A percentile compares a stretch with the other conserved stretches of the same genome.
Evolutionary conservation across 2,888 invertebrate genomes (phyloP).

Genomic region (Plusia festucae): DNA sequence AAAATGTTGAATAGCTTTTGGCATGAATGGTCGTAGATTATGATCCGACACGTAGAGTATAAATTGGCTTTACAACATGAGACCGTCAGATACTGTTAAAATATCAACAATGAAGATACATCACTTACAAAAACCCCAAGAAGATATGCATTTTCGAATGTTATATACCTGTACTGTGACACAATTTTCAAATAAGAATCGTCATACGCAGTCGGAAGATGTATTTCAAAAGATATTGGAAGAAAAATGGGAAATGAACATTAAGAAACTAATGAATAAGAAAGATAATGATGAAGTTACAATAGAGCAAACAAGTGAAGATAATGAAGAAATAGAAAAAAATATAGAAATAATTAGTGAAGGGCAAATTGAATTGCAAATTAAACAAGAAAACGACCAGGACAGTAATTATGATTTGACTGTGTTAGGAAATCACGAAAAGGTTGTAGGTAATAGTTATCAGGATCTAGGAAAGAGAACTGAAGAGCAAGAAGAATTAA

Average conservation of each 20-base stretch:
- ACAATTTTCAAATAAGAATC: conserved; percentile 1
- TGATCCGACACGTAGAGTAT: conserved; percentile 6
- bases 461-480: background rate
- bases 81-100: background rate
- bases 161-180: background rate
- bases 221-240: background rate
- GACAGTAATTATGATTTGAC: background rate
- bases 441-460: background rate
- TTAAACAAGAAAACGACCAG: background rate
- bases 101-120: background rate
- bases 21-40: conserved; percentile 12
- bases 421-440: background rate
- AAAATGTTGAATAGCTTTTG: conserved; percentile 3
- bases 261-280: background rate
- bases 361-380: background rate
- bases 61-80: conserved; percentile 6
- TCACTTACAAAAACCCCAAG: background rate
- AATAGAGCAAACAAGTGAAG: background rate
- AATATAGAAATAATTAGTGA: background rate
- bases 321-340: background rate
- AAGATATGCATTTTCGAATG: background rate
- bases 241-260: background rate
- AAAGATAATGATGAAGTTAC: conserved; percentile 2
- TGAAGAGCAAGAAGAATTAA: background rate
- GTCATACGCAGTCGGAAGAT: background rate